Base-by-base conservation (phyloP, 2,797 vertebrate species). In the Tragopan temminckii region DNA sequence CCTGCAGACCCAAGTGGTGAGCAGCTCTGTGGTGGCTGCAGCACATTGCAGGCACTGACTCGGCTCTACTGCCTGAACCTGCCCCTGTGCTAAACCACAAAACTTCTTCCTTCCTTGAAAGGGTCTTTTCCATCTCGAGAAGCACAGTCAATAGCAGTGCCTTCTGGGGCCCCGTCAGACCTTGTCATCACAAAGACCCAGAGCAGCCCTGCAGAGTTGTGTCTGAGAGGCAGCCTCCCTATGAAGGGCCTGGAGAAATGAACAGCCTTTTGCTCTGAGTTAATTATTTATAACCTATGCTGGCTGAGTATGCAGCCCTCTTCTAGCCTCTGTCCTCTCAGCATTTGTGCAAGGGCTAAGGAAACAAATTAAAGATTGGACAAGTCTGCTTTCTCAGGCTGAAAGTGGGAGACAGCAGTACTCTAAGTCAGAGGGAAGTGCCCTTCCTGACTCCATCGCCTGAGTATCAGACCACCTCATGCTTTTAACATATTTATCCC, bases 231-330 rank as follows among this genome's bases (percentile, higher is more conserved):
- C 29, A 83, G 55, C 19, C 11, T 69, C n/a, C 36, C 66, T 82
- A 23, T 4, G 4, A 69, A 76, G 59, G 4, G 27, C 10, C 42
- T 78, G 79, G 27, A 33, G 57, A 88, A 83, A 72, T 29, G 25
- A 55, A 89, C 69, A 91, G 35, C 52, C 11, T 81, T 91, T 88
- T 83, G 67, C 69, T 88, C 55, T 0, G 2, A 29, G 20, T 93
- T 86, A 91, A 94, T 89, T 94, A 94, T 95, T 94, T 88, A 95
- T 90, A 88, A 88, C 5, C 25, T 19, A 1, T 7, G 10, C 31
- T 95, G 74, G 67, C 85, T 86, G 93, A 90, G 24, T 55, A 19
- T 63, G 85, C 85, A 94, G 31, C 29, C 62, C 57, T 78, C 70
- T 61, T 67, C 43, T 72, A 91, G 57, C 4, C 74, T 84, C 70